Percentiles rank a stretch among this genome's conserved stretches.
Conservation (phyloP, 2,113 vertebrate genomes). For the Grammomys dolichurus region DNA sequence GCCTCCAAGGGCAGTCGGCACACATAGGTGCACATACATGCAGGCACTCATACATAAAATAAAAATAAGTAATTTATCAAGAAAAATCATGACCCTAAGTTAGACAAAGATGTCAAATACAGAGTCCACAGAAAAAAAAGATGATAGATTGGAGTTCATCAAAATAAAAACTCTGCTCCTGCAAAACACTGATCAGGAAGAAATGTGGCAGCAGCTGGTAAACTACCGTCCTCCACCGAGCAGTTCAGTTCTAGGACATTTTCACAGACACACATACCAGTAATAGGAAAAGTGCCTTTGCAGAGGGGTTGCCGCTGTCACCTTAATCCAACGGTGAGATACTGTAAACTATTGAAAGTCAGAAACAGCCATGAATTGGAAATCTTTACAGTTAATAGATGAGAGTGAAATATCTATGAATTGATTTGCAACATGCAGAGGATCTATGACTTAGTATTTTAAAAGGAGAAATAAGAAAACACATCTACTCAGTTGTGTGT, state of each 20-base stretch:
- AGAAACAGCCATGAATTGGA: background rate
- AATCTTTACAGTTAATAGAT: background rate
- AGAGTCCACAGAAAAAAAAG: background rate
- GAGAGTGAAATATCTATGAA: background rate
- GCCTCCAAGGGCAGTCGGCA: background rate
- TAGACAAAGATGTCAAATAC: background rate
- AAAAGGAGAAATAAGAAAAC: background rate
- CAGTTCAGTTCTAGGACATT: background rate
- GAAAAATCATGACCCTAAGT: background rate
- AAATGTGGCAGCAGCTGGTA: background rate
- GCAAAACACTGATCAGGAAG: background rate
- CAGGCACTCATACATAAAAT: background rate
- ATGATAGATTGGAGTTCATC: background rate
- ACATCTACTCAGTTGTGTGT: background rate
- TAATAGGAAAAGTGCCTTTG: background rate
- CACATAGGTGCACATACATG: background rate
- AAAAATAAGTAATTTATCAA: background rate
- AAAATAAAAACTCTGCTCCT: background rate
- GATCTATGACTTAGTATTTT: background rate
- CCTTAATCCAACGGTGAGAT: too few species aligned
- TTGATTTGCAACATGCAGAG: background rate
- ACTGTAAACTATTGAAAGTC: background rate
- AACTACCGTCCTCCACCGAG: background rate
- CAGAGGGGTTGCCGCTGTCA: background rate
- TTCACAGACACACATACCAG: background rate